A percentile compares a stretch with the other conserved stretches of the same genome.
Conservation (phyloP, 2,113 vertebrate genomes). For the Podiceps cristatus region DNA sequence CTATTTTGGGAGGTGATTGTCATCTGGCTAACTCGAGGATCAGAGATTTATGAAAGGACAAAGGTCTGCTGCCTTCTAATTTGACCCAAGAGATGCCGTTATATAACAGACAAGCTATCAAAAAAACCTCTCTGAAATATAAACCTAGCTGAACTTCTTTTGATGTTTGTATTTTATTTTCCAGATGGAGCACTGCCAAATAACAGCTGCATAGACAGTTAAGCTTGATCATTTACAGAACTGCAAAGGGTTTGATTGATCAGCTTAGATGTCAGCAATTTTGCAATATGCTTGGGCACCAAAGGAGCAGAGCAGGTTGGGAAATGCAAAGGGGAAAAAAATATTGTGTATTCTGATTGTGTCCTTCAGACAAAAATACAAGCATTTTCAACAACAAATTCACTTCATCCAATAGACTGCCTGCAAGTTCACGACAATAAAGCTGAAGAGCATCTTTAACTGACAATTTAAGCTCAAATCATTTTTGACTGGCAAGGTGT, state of each 20-base stretch:
- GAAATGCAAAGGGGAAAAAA: not conserved
- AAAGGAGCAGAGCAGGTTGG: not conserved
- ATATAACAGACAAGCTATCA: not conserved
- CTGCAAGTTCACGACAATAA: slow-evolving; percentile 40
- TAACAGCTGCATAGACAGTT: not conserved
- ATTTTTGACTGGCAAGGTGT: slow-evolving; percentile 34
- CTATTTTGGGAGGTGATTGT: not conserved
- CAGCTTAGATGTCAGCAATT: slow-evolving; percentile 53
- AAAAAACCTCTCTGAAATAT: not conserved
- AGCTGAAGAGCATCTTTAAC: slow-evolving; percentile 38
- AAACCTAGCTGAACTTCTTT: slow-evolving; percentile 12
- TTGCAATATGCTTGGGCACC: slow-evolving; percentile 1
- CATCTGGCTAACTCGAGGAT: not conserved
- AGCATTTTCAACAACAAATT: slow-evolving; percentile 48
- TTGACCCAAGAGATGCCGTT: not conserved
- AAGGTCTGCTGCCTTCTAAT: not conserved
- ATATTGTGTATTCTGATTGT: slow-evolving; percentile 17
- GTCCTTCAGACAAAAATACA: slow-evolving; percentile 46
- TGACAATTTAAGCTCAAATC: slow-evolving; percentile 52
- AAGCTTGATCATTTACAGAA: slow-evolving; percentile 5
- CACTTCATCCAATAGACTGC: slow-evolving; percentile 34
- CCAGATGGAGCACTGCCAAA: slow-evolving; percentile 2
- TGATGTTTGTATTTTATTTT: slow-evolving; percentile 24
- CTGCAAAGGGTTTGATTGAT: slow-evolving; percentile 16
- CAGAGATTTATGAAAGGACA: not conserved